A percentile compares a stretch with the other conserved stretches of the same genome.
Conservation (phyloP, 2,113 vertebrate genomes). For the Chaetodon auriga region DNA sequence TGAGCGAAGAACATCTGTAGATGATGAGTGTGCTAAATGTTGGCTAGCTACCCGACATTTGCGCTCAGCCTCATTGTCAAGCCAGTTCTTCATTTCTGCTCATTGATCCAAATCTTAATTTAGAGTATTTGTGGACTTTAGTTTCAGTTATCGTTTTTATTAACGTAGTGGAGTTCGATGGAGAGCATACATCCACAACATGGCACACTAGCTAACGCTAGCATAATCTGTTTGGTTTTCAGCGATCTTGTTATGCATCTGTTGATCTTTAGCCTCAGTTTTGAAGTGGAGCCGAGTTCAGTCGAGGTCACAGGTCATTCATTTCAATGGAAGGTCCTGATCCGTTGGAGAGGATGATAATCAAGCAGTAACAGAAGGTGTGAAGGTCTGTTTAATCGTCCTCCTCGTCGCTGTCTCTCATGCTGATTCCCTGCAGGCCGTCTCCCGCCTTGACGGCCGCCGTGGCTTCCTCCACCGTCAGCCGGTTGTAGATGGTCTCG, state of each 20-base stretch:
- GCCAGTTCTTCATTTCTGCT: not conserved
- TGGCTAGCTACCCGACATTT: not conserved
- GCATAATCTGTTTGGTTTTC: not conserved
- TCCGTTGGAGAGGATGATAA: not conserved
- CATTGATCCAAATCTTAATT: no score
- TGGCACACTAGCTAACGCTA: not conserved
- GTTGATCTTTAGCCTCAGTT: not conserved
- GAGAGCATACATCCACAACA: not conserved
- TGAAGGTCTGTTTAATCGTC: constrained; percentile 82
- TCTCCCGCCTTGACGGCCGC: constrained; percentile 88
- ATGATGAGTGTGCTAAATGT: not conserved
- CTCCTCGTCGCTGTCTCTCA: constrained; percentile 97
- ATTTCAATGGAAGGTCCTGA: constrained; percentile 11
- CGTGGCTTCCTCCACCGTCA: constrained; percentile 93
- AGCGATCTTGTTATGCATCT: not conserved
- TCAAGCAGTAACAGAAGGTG: constrained; percentile 6
- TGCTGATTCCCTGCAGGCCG: constrained; percentile 93
- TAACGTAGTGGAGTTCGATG: not conserved
- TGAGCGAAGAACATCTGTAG: not conserved
- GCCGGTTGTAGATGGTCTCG: constrained; percentile 91
- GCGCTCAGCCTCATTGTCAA: no score
- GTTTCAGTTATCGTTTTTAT: not conserved
- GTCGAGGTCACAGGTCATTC: not conserved
- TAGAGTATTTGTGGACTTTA: not conserved
- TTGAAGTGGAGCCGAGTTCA: not conserved